Percentiles rank a stretch among this genome's conserved stretches.
Evolutionary conservation across 2,888 invertebrate species (phyloP).

Genomic region (Teleogryllus oceanicus): DNA sequence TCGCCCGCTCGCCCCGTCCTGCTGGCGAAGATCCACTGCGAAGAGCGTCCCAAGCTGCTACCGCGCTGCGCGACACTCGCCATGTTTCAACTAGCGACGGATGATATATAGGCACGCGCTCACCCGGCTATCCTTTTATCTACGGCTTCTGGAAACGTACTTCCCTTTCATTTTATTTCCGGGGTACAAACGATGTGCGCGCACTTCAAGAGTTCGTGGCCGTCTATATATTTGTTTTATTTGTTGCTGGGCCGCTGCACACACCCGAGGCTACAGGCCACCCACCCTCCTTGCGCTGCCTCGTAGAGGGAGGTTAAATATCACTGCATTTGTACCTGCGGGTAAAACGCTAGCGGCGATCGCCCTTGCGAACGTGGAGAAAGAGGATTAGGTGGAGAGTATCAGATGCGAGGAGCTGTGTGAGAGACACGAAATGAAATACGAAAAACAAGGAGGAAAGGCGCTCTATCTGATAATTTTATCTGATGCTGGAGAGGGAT

Average conservation of each 20-base stretch:
- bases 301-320: neutral
- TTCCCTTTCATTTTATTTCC: conserved; percentile 18
- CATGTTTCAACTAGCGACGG: neutral
- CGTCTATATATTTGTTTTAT: neutral
- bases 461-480: no score
- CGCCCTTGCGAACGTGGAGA: neutral
- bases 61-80: neutral
- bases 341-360: neutral
- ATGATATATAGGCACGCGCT: neutral
- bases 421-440: no score
- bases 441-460: no score
- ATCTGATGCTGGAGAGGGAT: no score
- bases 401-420: no score
- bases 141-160: neutral
- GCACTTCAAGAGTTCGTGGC: conserved; percentile 2
- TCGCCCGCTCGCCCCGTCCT: neutral
- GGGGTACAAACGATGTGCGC: neutral
- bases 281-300: neutral
- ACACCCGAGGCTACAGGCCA: neutral
- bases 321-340: neutral
- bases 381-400: no score
- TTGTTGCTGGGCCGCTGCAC: neutral
- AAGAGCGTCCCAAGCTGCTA: neutral
- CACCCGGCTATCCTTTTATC: neutral
- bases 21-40: neutral